A percentile compares a stretch with the other conserved stretches of the same genome.
phyloP scores from a whole-genome alignment of 2,888 invertebrate genomes.

The Philhelius pedissequus region DNA sequence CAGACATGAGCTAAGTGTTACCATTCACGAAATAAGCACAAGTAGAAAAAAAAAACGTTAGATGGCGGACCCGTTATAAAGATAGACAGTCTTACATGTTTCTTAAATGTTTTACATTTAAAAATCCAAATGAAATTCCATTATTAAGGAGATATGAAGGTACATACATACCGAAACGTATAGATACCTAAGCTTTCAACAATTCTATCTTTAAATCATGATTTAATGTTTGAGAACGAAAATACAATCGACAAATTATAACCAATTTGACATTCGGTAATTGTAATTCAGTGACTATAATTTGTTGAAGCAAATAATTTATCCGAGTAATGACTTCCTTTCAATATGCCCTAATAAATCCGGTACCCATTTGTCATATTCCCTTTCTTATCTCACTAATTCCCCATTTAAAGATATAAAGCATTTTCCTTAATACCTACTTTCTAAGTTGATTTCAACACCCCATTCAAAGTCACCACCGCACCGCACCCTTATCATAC shows the following conservation, averaged over 20 bases:
- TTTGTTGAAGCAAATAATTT: constrained; percentile 5
- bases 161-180: too few relatives aligned
- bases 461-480: background rate
- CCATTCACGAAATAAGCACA: too few relatives aligned
- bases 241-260: background rate
- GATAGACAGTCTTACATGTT: too few relatives aligned
- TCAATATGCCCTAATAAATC: background rate
- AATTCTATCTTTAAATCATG: too few relatives aligned
- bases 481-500: background rate
- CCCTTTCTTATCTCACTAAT: constrained; percentile 24
- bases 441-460: constrained; percentile 43
- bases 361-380: constrained; percentile 2
- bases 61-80: too few relatives aligned
- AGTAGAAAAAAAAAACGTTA: too few relatives aligned
- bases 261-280: background rate
- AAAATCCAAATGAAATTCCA: too few relatives aligned
- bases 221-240: background rate
- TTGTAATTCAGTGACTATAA: background rate
- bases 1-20: too few relatives aligned
- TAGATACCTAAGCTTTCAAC: too few relatives aligned
- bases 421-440: constrained; percentile 2
- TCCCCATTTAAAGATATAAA: constrained; percentile 25
- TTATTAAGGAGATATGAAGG: too few relatives aligned
- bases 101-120: too few relatives aligned
- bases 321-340: background rate